Evolutionary conservation across 2,797 vertebrate species (phyloP).

Genomic region (Coluber constrictor): DNA sequence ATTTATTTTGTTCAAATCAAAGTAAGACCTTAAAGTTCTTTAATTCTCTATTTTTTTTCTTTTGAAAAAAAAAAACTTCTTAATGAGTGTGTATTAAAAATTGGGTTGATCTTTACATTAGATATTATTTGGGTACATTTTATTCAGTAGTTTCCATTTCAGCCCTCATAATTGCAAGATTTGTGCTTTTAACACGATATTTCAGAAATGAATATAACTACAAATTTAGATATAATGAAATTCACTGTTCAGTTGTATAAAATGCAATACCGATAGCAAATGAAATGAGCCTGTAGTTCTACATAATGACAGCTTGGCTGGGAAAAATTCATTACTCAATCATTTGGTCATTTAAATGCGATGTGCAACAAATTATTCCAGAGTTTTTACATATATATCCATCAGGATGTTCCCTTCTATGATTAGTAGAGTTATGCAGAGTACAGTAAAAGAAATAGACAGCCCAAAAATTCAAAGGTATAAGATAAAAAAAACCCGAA

Average conservation of each 20-base stretch:
- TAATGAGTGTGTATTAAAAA: slow-evolving; percentile 28
- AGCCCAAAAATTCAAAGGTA: background rate
- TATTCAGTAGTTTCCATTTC: slow-evolving; percentile 45
- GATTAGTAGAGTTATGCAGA: background rate
- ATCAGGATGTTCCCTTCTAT: background rate
- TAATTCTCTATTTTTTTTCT: background rate
- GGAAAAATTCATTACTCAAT: background rate
- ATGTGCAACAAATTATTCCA: background rate
- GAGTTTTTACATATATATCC: background rate
- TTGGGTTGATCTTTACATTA: slow-evolving; percentile 57
- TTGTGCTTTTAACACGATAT: slow-evolving; percentile 27
- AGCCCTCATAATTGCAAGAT: slow-evolving; percentile 37
- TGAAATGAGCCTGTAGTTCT: background rate
- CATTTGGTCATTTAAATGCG: background rate
- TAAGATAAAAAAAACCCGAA: background rate
- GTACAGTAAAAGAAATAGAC: background rate
- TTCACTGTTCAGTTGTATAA: slow-evolving; percentile 38
- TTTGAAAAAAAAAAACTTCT: slow-evolving; percentile 21
- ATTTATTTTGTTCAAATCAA: background rate
- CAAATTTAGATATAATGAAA: slow-evolving; percentile 35
- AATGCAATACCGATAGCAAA: slow-evolving; percentile 10
- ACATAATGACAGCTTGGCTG: background rate
- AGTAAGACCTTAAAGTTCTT: background rate
- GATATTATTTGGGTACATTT: slow-evolving; percentile 45
- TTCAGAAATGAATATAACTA: slow-evolving; percentile 41